Evolutionary conservation across 2,888 invertebrate genomes (phyloP).

Genomic region (Eulithis testata): DNA sequence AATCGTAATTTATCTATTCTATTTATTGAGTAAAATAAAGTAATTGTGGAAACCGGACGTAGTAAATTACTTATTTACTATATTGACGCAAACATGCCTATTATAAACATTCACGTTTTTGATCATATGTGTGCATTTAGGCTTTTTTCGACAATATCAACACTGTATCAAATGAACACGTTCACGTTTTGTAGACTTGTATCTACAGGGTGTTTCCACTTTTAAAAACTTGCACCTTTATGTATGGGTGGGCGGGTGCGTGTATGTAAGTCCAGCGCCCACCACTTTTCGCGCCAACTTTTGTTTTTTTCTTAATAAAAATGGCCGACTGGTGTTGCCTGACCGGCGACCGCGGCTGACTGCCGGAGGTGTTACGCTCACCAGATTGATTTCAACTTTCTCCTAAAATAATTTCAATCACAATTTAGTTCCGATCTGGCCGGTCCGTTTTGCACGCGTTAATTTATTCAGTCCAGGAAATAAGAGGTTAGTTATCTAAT

Average conservation of each 20-base stretch:
- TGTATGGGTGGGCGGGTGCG: conserved; percentile 1
- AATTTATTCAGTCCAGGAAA: conserved; percentile 30
- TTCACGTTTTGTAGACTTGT: neutral
- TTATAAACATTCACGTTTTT: neutral
- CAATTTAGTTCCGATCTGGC: conserved; percentile 25
- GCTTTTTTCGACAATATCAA: neutral
- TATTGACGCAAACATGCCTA: neutral
- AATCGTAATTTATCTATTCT: conserved; percentile 17
- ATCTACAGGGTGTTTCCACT: neutral
- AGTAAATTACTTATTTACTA: too few species aligned
- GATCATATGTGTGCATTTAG: neutral
- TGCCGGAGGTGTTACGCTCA: conserved; percentile 53
- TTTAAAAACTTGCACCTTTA: neutral
- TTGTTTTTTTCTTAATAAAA: neutral
- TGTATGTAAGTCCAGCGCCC: conserved; percentile 1
- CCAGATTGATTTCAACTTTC: conserved; percentile 67
- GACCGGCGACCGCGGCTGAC: conserved; percentile 44
- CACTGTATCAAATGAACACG: neutral
- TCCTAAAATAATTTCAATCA: conserved; percentile 56
- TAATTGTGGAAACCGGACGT: neutral
- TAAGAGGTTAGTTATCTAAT: conserved; percentile 27
- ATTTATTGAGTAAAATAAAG: conserved; percentile 1
- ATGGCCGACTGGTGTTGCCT: conserved; percentile 15
- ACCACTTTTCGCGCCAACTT: conserved; percentile 2
- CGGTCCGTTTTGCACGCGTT: conserved; percentile 29